These are phyloP conservation scores for Drosophila nebulosa DNA, from an alignment of 1,140 invertebrate genomes.

Conservation along the genomic window DNA sequence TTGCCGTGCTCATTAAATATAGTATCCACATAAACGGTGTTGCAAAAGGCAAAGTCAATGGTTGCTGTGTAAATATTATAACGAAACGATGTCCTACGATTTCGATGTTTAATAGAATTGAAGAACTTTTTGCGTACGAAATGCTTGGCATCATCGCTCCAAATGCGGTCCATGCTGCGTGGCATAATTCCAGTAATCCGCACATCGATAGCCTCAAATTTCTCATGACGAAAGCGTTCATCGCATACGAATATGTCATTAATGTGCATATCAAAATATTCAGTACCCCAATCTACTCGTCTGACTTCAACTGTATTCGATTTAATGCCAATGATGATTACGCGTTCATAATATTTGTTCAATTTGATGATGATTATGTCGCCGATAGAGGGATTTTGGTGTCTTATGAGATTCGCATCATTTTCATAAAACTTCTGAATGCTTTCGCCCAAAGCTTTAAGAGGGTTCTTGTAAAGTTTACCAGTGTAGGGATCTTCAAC, in stretches of 20 bases:
- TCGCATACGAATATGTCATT: conserved; percentile 36
- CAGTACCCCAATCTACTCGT: conserved; percentile 37
- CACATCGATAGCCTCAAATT: conserved; percentile 6
- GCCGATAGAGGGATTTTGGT: conserved; percentile 4
- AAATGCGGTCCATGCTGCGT: neutral
- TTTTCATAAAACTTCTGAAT: conserved; percentile 32
- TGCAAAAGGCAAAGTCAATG: neutral
- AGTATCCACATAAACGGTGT: neutral
- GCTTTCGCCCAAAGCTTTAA: neutral
- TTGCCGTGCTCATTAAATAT: neutral
- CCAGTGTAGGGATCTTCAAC: neutral
- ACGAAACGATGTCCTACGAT: neutral
- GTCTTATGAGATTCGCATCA: neutral
- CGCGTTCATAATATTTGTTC: conserved; percentile 28
- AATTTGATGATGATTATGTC: conserved; percentile 14
- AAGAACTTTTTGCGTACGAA: neutral
- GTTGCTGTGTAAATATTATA: neutral
- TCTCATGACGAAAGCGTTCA: conserved; percentile 21
- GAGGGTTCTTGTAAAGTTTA: neutral
- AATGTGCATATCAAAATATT: neutral
- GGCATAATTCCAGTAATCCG: neutral
- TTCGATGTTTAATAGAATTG: neutral
- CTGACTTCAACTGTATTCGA: conserved; percentile 16
- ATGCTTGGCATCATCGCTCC: neutral
- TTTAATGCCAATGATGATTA: neutral